Percentiles rank a stretch among this genome's conserved stretches.
Conservation (phyloP, 2,797 vertebrate species). For the Sciaenops ocellatus region DNA sequence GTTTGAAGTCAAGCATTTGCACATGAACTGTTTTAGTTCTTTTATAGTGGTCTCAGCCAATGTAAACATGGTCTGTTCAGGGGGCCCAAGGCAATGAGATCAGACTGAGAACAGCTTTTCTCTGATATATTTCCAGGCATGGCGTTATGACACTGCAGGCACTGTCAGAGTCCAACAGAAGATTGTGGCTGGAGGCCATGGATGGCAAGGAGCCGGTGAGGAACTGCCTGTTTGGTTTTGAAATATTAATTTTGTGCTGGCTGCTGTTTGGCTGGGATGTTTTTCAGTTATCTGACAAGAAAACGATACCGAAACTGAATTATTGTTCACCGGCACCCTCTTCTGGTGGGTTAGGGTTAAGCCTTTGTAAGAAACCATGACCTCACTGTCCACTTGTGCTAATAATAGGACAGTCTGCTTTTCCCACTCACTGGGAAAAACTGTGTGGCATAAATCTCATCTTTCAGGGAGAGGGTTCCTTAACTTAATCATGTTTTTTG, state of each 20-base stretch:
- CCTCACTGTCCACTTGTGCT: constrained; percentile 36
- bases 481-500: constrained; percentile 19
- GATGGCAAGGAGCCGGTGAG: constrained; percentile 99
- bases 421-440: constrained; percentile 2
- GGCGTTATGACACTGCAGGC: constrained; percentile 97
- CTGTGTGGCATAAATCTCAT: neutral
- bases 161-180: constrained; percentile 95
- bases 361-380: constrained; percentile 39
- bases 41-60: constrained; percentile 73
- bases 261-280: constrained; percentile 29
- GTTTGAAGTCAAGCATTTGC: constrained; percentile 71
- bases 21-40: constrained; percentile 76
- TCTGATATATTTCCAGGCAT: constrained; percentile 86
- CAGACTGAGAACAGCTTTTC: constrained; percentile 76
- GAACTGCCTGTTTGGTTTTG: constrained; percentile 51
- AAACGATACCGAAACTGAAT: constrained; percentile 11
- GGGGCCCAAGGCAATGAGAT: constrained; percentile 66
- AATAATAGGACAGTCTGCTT: constrained; percentile 35
- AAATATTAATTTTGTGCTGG: constrained; percentile 45
- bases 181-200: constrained; percentile 99
- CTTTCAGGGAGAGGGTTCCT: neutral
- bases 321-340: constrained; percentile 63
- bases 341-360: constrained; percentile 46
- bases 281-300: constrained; percentile 23
- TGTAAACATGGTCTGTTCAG: constrained; percentile 73